Percentiles rank a stretch among this genome's conserved stretches.
Conservation (phyloP, 64 coral and sea anemone genomes). For the Pachyseris speciosa region DNA sequence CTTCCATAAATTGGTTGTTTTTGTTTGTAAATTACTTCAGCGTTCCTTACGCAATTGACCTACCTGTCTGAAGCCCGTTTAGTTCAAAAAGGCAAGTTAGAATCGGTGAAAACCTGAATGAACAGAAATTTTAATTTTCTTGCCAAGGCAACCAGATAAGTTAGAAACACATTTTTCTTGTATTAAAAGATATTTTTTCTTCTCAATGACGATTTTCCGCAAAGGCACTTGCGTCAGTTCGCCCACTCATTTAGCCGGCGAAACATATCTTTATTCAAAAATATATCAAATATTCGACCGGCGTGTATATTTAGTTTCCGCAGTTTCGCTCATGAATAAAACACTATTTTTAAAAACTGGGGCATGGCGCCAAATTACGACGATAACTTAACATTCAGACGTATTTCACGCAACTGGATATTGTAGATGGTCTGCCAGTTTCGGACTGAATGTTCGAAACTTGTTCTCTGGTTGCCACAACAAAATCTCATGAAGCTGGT, state of each 20-base stretch:
- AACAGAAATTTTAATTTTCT: not conserved
- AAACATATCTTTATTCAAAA: not conserved
- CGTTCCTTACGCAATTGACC: not conserved
- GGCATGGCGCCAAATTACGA: not conserved
- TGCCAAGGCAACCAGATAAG: not conserved
- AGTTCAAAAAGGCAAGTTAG: not conserved
- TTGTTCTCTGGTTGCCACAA: not conserved
- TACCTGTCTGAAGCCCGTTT: not conserved
- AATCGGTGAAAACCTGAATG: not conserved
- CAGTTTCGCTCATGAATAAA: not conserved
- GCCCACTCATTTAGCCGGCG: not conserved
- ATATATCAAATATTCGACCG: conserved; percentile 3
- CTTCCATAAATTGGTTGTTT: not conserved
- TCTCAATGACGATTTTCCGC: conserved; percentile 15
- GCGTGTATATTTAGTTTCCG: conserved; percentile 24
- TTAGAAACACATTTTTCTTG: not conserved
- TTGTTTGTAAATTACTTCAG: not conserved
- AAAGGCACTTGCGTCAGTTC: conserved; percentile 7
- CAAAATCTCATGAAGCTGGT: not conserved
- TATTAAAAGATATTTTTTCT: not conserved
- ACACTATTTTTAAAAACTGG: not conserved
- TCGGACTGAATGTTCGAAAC: not conserved
- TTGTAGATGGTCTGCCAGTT: not conserved
- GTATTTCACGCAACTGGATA: not conserved
- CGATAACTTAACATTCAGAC: not conserved